A percentile compares a stretch with the other conserved stretches of the same genome.
phyloP scores from a whole-genome alignment of 2,113 vertebrate genomes.

The Corydoras maculifer region DNA sequence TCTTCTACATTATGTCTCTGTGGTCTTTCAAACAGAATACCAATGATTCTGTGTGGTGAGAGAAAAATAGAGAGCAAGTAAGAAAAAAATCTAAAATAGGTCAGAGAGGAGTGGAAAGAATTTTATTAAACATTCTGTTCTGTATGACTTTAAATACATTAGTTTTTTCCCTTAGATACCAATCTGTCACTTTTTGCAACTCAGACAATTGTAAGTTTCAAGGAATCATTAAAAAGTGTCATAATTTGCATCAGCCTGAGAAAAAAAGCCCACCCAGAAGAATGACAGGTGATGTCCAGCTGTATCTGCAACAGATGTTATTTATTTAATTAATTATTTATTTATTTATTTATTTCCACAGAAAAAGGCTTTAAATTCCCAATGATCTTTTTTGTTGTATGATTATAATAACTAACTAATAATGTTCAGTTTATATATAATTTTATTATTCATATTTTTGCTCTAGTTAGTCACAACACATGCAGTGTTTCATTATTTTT shows the following conservation, averaged over 20 bases:
- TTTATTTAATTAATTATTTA: neutral
- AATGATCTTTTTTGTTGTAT: too few species aligned
- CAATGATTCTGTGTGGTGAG: conserved; percentile 30
- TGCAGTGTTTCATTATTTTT: too few species aligned
- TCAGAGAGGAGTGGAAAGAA: conserved; percentile 6
- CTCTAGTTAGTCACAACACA: too few species aligned
- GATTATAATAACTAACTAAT: too few species aligned
- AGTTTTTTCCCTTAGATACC: too few species aligned
- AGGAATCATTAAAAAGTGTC: too few species aligned
- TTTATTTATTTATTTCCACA: too few species aligned
- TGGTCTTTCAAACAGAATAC: conserved; percentile 45
- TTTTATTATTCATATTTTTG: too few species aligned
- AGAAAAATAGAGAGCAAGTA: conserved; percentile 15
- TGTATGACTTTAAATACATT: conserved; percentile 5
- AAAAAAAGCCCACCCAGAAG: conserved; percentile 10
- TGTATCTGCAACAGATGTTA: conserved; percentile 25
- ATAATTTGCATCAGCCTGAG: neutral
- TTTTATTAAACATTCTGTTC: conserved; percentile 28
- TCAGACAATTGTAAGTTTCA: too few species aligned
- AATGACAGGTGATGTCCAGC: conserved; percentile 33
- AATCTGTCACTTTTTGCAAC: too few species aligned
- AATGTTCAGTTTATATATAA: too few species aligned
- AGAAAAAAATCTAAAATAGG: conserved; percentile 26
- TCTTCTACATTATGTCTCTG: conserved; percentile 39
- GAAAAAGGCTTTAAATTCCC: too few species aligned